Conservation (phyloP, 2,113 vertebrate species). For the Cynoglossus semilaevis region DNA sequence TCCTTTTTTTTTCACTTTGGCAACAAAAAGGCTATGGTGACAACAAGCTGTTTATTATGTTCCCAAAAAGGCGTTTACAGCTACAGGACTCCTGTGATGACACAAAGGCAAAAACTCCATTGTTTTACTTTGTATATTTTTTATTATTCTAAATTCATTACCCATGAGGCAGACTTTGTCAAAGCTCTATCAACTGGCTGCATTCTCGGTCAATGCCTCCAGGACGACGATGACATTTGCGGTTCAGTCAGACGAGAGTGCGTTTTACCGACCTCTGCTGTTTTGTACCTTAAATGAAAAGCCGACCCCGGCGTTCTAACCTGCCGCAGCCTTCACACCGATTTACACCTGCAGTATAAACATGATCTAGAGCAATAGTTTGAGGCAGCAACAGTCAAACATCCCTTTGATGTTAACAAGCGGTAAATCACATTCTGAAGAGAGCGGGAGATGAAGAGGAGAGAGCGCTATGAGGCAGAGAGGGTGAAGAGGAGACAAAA, state of each 20-base stretch:
- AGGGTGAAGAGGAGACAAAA: constrained; percentile 48
- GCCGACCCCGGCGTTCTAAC: constrained; percentile 24
- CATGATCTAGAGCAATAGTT: constrained; percentile 69
- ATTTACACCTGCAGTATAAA: constrained; percentile 71
- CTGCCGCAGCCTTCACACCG: constrained; percentile 47
- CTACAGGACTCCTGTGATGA: too few species aligned
- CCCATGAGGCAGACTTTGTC: too few species aligned
- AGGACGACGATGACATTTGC: too few species aligned
- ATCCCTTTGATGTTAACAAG: constrained; percentile 72
- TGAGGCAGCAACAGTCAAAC: constrained; percentile 62
- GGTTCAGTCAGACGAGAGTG: constrained; percentile 26
- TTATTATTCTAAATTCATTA: too few species aligned
- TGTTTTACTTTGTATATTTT: too few species aligned
- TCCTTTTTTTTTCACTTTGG: too few species aligned
- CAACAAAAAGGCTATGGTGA: too few species aligned
- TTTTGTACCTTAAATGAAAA: constrained; percentile 47
- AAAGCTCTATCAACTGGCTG: too few species aligned
- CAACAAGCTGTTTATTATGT: too few species aligned
- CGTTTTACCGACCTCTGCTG: constrained; percentile 21
- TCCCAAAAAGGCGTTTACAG: too few species aligned
- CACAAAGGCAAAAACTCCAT: too few species aligned
- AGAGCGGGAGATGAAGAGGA: constrained; percentile 61
- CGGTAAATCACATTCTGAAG: constrained; percentile 69
- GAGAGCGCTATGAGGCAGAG: constrained; percentile 19
- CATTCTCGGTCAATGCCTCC: too few species aligned